Evolutionary conservation across 2,888 invertebrate genomes (phyloP), one percentile per base, ranked within the genome.

Genomic region (Melitaea athalia): DNA sequence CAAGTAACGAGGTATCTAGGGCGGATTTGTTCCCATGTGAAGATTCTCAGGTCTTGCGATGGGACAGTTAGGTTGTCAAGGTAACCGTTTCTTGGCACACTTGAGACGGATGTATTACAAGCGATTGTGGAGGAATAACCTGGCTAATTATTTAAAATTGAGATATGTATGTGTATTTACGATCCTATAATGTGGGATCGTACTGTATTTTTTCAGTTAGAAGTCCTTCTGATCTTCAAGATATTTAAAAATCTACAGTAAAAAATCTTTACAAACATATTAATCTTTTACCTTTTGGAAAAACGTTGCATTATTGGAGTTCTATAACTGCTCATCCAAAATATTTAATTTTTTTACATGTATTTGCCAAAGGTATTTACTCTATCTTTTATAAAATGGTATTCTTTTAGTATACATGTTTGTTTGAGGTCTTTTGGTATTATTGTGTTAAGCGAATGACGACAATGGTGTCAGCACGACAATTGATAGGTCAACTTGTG

Each of bases 41-140:
- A 77, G 75, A 73, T 84, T 86, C 86, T 77, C 82, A 82, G 66
- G 63, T 67, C 61, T 57, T 57, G 72, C 69, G 68, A 68, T 71
- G 70, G 76, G 75, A 80, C 81, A 74, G 79, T 79, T 79, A 81
- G 71, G 24, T 62, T 68, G 72, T n/a, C 49, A 71, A 78, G 76
- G 74, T 76, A 75, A 85, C 86, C 83, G 87, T 86, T 86, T 73
- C 74, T 76, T 78, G 86, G 78, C 84, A 82, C 75, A 86, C 81
- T 81, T 81, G 63, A 67, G 24, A 63, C 68, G 69, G 67, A 69
- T 64, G 59, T 59, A 49, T 66, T 61, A 17, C 42, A 53, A 14
- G 45, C 49, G 53, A 65, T 59, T 65, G 52, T 38, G 5, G 42
- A 62, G 50, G 49, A 57, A 69, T 59, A 43, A 14, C 31, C 31